Evolutionary conservation across 2,888 invertebrate genomes (phyloP), one percentile per base, ranked within the genome.

Genomic region (Ectemnius cavifrons): DNA sequence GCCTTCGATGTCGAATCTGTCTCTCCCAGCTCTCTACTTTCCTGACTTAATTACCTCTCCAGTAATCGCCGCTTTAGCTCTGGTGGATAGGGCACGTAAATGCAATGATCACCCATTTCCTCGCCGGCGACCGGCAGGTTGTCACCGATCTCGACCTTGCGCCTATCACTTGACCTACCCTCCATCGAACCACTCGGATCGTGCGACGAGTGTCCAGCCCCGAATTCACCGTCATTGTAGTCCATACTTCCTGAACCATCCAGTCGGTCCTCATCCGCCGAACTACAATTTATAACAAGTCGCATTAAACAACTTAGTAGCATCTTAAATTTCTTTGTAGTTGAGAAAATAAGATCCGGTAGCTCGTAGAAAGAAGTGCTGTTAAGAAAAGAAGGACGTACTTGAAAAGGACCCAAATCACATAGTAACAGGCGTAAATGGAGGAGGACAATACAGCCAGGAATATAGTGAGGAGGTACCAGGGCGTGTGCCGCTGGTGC

Each of bases 351-450:
- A 23, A 23, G 8, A 37, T 37, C 8, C 1, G 28, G 37, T 37
- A 37, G 8, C 8, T 11, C 1, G 5, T 37, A 6, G 37, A 0
- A 11, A 37, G 8, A 4, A 8, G 3, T 37, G 37, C 0, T 37
- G 23, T 23, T 2, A 23, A 23, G 23, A 3, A 2, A 23, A 23
- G 23, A 66, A 69, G 73, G 77, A 80, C 86, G 71, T 87, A 97
- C 97, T 97, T 97, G 92, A 97, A 97, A 73, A 97, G 94, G 82
- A 97, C 96, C 96, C 97, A 97, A 84, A 97, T 96, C 87, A 97
- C 95, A 92, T 97, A 97, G 91, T 97, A 97, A 91, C 97, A 97
- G 91, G 97, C 94, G 91, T 96, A 96, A 78, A 97, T 94, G 60
- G 96, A 96, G 65, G 96, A 93, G 58, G 96, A 95, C 59, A 97